Evolutionary conservation across 2,797 vertebrate genomes (phyloP).

Genomic region (Thripadectes ignobilis): DNA sequence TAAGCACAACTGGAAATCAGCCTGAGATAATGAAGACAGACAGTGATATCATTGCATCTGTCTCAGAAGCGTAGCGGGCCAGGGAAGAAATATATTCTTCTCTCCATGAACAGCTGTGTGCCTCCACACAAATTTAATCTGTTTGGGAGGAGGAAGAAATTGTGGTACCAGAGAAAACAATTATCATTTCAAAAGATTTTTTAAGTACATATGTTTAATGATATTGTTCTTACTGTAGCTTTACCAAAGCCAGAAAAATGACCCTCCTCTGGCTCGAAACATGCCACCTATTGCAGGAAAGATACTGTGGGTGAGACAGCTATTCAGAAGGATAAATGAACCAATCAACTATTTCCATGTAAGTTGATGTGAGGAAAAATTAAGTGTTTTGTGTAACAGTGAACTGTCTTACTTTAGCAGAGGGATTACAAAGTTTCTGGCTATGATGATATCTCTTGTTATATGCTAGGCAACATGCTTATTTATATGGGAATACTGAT

Average conservation of each 20-base stretch:
- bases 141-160: not conserved
- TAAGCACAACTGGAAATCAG: not conserved
- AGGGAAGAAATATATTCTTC: not conserved
- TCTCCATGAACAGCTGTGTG: not conserved
- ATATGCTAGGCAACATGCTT: not conserved
- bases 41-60: no score
- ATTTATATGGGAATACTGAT: not conserved
- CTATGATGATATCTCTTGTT: not conserved
- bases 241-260: constrained; percentile 77
- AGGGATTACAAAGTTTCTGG: not conserved
- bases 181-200: not conserved
- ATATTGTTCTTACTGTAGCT: constrained; percentile 60
- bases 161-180: not conserved
- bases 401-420: not conserved
- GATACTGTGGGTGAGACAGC: constrained; percentile 83
- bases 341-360: constrained; percentile 84
- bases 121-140: not conserved
- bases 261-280: constrained; percentile 80
- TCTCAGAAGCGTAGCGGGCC: not conserved
- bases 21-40: not conserved
- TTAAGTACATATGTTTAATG: not conserved
- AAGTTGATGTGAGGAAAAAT: constrained; percentile 23
- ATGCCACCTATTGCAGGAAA: constrained; percentile 83
- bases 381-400: not conserved
- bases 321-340: constrained; percentile 82